Conservation (phyloP, 1,140 invertebrate genomes). For the Drosophila tristis region DNA sequence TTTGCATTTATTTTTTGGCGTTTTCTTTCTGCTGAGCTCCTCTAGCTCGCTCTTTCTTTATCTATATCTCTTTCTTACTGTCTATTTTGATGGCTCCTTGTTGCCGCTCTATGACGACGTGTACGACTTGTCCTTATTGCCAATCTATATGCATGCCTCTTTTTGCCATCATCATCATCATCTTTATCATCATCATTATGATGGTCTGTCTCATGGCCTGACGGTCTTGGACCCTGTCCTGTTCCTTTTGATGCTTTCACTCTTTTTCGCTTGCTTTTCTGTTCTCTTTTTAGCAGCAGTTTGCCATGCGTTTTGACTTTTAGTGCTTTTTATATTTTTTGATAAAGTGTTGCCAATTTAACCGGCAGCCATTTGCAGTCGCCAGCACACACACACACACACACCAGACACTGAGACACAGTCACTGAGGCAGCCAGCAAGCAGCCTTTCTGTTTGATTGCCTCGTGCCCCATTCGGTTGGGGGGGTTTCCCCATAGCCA, state of each 20-base stretch:
- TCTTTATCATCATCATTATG: slow-evolving; percentile 25
- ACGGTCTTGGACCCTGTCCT: slow-evolving; percentile 14
- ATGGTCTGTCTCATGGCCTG: slow-evolving; percentile 11
- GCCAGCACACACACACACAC: slow-evolving; percentile 21
- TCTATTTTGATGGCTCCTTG: slow-evolving; percentile 43
- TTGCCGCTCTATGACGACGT: slow-evolving; percentile 55
- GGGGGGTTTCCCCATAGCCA: slow-evolving; percentile 27
- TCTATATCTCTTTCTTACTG: not conserved
- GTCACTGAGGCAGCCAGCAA: slow-evolving; percentile 43
- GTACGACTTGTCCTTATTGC: slow-evolving; percentile 75
- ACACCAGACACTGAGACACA: slow-evolving; percentile 22
- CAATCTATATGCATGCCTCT: slow-evolving; percentile 76
- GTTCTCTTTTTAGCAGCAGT: slow-evolving; percentile 44
- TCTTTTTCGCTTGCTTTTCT: slow-evolving; percentile 12
- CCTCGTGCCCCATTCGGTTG: slow-evolving; percentile 31
- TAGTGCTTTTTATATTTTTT: slow-evolving; percentile 82
- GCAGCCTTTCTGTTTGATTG: slow-evolving; percentile 80
- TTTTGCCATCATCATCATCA: slow-evolving; percentile 42
- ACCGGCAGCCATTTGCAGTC: slow-evolving; percentile 75
- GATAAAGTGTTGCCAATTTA: slow-evolving; percentile 83
- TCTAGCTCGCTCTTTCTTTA: slow-evolving; percentile 5
- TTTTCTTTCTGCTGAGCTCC: not conserved
- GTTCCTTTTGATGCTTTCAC: slow-evolving; percentile 29
- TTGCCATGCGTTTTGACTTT: slow-evolving; percentile 75
- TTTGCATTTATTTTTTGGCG: slow-evolving; percentile 64